Percentiles rank a stretch among this genome's conserved stretches.
phyloP scores from a whole-genome alignment of 1,140 invertebrate species.

The Bicyclus anynana region DNA sequence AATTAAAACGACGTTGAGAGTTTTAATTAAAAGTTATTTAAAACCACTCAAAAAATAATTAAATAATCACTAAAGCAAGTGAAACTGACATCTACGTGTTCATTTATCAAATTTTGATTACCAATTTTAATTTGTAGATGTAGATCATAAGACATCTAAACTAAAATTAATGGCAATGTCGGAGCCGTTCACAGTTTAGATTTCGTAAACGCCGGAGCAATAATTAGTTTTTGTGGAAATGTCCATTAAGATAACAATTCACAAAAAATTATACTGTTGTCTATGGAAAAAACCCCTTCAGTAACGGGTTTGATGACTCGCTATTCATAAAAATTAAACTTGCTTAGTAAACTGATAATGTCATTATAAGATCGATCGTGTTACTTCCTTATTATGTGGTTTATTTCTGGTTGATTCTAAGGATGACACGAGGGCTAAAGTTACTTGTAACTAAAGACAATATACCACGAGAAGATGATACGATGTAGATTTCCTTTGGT shows the following conservation, averaged over 20 bases:
- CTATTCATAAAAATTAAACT: neutral
- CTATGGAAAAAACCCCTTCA: neutral
- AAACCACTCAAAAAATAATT: too few relatives aligned
- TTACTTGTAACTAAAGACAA: conserved; percentile 18
- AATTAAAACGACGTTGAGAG: too few relatives aligned
- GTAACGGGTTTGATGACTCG: neutral
- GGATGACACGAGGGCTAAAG: conserved; percentile 14
- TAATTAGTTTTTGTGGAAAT: neutral
- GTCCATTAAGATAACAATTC: neutral
- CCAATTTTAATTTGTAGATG: too few relatives aligned
- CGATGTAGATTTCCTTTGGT: too few relatives aligned
- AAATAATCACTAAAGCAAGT: too few relatives aligned
- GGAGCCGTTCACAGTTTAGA: neutral
- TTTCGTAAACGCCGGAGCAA: neutral
- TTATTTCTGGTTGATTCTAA: neutral
- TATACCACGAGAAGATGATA: conserved; percentile 8
- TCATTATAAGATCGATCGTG: conserved; percentile 8
- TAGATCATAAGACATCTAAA: too few relatives aligned
- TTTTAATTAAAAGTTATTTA: too few relatives aligned
- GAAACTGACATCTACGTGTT: too few relatives aligned
- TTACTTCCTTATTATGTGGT: conserved; percentile 27
- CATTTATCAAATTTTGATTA: too few relatives aligned
- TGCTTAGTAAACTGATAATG: neutral
- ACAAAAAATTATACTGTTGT: neutral
- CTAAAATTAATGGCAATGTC: too few relatives aligned